Percentiles rank a stretch among this genome's conserved stretches.
Conservation (phyloP, 2,797 vertebrate species). For the Gephyroberyx darwinii region DNA sequence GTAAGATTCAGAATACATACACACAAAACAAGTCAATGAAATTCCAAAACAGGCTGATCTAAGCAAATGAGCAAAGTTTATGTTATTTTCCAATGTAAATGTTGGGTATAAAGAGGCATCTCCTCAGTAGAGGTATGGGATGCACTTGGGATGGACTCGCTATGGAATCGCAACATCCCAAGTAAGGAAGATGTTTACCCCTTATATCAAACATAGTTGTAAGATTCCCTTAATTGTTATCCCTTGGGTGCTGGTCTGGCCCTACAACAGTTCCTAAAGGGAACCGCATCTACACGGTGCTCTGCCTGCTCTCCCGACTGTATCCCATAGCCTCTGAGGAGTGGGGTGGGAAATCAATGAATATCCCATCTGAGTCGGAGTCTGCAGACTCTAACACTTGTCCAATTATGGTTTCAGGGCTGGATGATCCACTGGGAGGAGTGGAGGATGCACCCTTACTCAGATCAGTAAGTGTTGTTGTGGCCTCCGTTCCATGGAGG, state of each 20-base stretch:
- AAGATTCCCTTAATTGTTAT: too few species aligned
- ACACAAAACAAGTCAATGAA: slow-evolving; percentile 44
- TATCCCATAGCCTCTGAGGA: slow-evolving; percentile 84
- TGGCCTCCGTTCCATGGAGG: slow-evolving; percentile 83
- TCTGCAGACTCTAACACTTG: slow-evolving; percentile 91
- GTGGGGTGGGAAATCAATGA: slow-evolving; percentile 93
- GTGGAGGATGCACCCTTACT: slow-evolving; percentile 79
- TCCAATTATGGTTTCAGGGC: slow-evolving; percentile 93
- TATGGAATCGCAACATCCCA: slow-evolving; percentile 33
- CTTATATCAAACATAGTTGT: background rate
- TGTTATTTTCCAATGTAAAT: slow-evolving; percentile 20
- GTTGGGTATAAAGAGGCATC: slow-evolving; percentile 12
- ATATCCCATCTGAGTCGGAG: slow-evolving; percentile 95
- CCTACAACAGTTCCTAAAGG: slow-evolving; percentile 25
- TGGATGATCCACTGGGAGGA: slow-evolving; percentile 88
- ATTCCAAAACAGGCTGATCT: slow-evolving; percentile 18
- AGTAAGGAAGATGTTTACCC: slow-evolving; percentile 55
- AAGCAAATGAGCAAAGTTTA: slow-evolving; percentile 17
- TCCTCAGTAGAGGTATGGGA: slow-evolving; percentile 24
- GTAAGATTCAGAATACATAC: slow-evolving; percentile 32
- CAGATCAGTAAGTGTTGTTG: slow-evolving; percentile 75
- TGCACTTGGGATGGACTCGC: slow-evolving; percentile 52
- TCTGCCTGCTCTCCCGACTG: slow-evolving; percentile 85
- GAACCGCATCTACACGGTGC: slow-evolving; percentile 81
- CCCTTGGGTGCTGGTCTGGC: background rate